These are phyloP conservation scores for Callipepla californica DNA, from an alignment of 2,113 vertebrate genomes.

Conservation along the genomic window DNA sequence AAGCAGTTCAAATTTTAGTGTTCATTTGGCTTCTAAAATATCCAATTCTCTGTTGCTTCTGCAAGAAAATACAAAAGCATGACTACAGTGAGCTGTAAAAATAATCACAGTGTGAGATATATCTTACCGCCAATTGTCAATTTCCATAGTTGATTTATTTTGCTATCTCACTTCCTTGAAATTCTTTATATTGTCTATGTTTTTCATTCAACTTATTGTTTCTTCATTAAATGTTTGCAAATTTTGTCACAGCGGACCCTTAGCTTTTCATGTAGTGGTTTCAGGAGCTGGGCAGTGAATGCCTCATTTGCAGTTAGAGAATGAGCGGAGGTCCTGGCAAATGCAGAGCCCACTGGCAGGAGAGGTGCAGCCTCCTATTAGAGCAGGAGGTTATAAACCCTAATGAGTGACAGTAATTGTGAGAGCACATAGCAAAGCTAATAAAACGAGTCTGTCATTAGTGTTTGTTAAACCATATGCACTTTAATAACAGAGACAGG, in stretches of 20 bases:
- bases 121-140: neutral
- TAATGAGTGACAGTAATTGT: neutral
- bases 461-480: neutral
- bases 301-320: neutral
- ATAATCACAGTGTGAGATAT: neutral
- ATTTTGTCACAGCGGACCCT: constrained; percentile 54
- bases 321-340: neutral
- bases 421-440: neutral
- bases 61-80: neutral
- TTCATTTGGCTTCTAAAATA: constrained; percentile 1
- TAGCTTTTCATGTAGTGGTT: constrained; percentile 62
- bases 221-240: constrained; percentile 63
- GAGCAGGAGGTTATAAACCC: neutral
- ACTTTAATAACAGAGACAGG: neutral
- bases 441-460: neutral
- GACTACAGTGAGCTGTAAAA: neutral
- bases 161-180: constrained; percentile 35
- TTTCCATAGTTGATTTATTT: neutral
- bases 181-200: constrained; percentile 35
- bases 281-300: constrained; percentile 13
- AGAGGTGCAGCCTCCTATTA: neutral
- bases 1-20: neutral
- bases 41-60: neutral
- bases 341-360: neutral
- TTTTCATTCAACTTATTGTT: constrained; percentile 45